Conservation (phyloP, 2,797 vertebrate species). For the Poecilia velifera region DNA sequence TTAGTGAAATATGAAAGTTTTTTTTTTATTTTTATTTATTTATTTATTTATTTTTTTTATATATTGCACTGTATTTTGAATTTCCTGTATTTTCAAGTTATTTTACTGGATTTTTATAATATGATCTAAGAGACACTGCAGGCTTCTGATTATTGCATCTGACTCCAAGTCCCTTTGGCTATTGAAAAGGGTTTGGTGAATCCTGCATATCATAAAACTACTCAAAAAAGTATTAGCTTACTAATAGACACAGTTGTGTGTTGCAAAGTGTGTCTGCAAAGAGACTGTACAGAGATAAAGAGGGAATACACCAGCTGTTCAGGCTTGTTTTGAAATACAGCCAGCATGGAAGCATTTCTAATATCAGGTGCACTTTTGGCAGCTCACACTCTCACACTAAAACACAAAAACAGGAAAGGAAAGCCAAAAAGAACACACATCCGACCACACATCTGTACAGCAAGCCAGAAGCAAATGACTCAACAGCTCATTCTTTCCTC, state of each 20-base stretch:
- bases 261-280: constrained; percentile 37
- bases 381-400: constrained; percentile 7
- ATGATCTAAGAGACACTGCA: background rate
- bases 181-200: constrained; percentile 11
- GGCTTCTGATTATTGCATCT: constrained; percentile 33
- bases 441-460: constrained; percentile 6
- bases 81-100: background rate
- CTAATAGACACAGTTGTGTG: constrained; percentile 34
- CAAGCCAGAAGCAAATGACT: constrained; percentile 40
- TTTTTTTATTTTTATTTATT: background rate
- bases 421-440: constrained; percentile 12
- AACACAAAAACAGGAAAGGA: constrained; percentile 1
- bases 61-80: background rate
- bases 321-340: constrained; percentile 40
- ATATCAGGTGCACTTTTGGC: constrained; percentile 50
- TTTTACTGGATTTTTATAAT: constrained; percentile 7
- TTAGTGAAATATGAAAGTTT: background rate
- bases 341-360: constrained; percentile 49
- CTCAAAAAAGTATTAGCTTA: constrained; percentile 38
- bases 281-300: constrained; percentile 32
- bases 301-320: constrained; percentile 43
- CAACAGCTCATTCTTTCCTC: constrained; percentile 46
- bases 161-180: constrained; percentile 36
- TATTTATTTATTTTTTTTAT: no score
- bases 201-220: constrained; percentile 45